These are phyloP conservation scores for Nomada ruficornis DNA, from an alignment of 2,888 invertebrate species.

Conservation along the genomic window DNA sequence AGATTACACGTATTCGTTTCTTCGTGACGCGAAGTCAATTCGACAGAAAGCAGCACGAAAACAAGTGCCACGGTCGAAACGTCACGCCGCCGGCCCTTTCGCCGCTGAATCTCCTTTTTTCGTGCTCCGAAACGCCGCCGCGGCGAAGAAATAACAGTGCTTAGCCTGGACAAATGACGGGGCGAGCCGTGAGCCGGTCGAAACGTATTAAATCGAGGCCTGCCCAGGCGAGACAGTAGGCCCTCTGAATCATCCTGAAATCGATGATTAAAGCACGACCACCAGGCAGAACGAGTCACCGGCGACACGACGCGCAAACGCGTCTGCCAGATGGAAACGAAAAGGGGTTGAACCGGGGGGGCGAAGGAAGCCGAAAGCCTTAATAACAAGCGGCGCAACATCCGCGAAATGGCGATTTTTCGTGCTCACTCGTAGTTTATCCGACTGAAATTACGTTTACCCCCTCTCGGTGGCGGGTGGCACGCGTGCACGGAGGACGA, in stretches of 20 bases:
- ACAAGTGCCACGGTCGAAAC: neutral
- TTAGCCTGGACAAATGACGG: slow-evolving; percentile 19
- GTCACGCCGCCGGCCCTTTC: slow-evolving; percentile 7
- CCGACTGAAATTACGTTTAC: slow-evolving; percentile 77
- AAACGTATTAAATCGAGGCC: slow-evolving; percentile 46
- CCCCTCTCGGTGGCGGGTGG: slow-evolving; percentile 53
- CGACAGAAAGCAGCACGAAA: neutral
- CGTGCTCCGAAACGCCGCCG: slow-evolving; percentile 11
- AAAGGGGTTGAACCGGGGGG: slow-evolving; percentile 6
- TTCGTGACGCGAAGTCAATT: slow-evolving; percentile 6
- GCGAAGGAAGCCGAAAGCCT: slow-evolving; percentile 60
- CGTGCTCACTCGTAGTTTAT: slow-evolving; percentile 77
- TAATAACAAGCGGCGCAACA: slow-evolving; percentile 73
- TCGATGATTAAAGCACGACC: slow-evolving; percentile 62
- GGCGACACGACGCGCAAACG: slow-evolving; percentile 45
- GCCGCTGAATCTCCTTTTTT: neutral
- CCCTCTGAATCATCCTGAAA: slow-evolving; percentile 64
- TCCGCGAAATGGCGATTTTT: slow-evolving; percentile 78
- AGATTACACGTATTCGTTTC: slow-evolving; percentile 37
- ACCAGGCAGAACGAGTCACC: slow-evolving; percentile 31
- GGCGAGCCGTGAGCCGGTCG: slow-evolving; percentile 43
- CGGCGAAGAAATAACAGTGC: slow-evolving; percentile 34
- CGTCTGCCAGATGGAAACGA: slow-evolving; percentile 22
- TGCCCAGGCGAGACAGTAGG: slow-evolving; percentile 53
- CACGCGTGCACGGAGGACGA: slow-evolving; percentile 39